Base-by-base conservation (phyloP, 2,797 vertebrate genomes). In the Catharus ustulatus region DNA sequence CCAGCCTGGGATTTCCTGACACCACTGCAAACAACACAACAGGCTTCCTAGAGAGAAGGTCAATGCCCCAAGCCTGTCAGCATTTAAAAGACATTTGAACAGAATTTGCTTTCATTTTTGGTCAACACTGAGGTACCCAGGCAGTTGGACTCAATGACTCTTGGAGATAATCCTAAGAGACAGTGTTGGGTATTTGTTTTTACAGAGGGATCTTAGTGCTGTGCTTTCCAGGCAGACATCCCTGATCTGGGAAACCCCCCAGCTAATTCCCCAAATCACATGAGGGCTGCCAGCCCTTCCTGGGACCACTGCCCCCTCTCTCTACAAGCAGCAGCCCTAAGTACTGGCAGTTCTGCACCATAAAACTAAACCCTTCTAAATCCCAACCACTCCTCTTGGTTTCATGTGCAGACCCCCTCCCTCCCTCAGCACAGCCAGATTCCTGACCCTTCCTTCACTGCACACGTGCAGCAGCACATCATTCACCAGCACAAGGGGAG, bases 51-150 rank as follows among this genome's bases (percentile, higher is more conserved):
- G 24, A 64, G 51, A 19, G 21, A 54, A 38, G 36, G 18, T 34
- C 0, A 0, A 42, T 32, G 21, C 2, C 30, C 27, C 34, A 26
- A 29, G 38, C 29, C 43, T 62, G 15, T 16, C 64, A 84, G 29
- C 22, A 10, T n/a, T 61, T 57, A 71, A 46, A 52, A 77, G 36
- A 55, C 20, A 51, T 51, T 80, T 63, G 45, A 40, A 76, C 40
- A 73, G 23, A 58, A 87, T 24, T n/a, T 84, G 54, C 49, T 84
- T 58, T 58, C 55, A 58, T 34, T 81, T 76, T 49, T 45, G 40
- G 26, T 49, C 59, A 92, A 52, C 59, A 42, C 22, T 42, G n/a
- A 49, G 29, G 26, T 10, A 30, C 20, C 19, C 36, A 68, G n/a
- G 40, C 19, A 77, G 46, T 15, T 68, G 55, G 40, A 52, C 26